Conservation (phyloP, 1,140 invertebrate species). For the Drosophila bifasciata region DNA sequence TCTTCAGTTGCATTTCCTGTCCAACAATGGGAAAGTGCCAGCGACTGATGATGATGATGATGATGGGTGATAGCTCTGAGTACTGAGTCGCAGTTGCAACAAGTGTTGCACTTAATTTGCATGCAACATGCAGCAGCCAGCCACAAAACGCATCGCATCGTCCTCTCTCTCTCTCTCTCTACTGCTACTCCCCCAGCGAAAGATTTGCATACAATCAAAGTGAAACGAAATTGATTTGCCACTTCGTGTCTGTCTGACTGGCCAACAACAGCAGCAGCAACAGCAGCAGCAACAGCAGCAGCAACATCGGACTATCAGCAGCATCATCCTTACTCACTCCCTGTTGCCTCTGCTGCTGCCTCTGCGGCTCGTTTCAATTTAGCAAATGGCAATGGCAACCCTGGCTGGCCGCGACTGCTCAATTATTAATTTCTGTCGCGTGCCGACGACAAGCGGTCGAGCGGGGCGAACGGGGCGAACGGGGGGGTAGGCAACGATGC, state of each 20-base stretch:
- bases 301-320: slow-evolving; percentile 6
- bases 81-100: slow-evolving; percentile 48
- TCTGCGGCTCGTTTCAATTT: slow-evolving; percentile 68
- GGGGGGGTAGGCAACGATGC: slow-evolving; percentile 33
- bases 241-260: slow-evolving; percentile 49
- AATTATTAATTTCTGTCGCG: slow-evolving; percentile 82
- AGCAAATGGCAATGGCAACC: slow-evolving; percentile 62
- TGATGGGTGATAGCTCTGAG: slow-evolving; percentile 4
- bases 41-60: slow-evolving; percentile 4
- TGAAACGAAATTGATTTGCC: slow-evolving; percentile 76
- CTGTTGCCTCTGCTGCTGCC: too few relatives aligned
- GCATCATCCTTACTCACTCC: slow-evolving; percentile 4
- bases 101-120: slow-evolving; percentile 79
- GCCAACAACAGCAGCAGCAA: slow-evolving; percentile 37
- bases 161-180: neutral
- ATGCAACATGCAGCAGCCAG: slow-evolving; percentile 69
- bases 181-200: slow-evolving; percentile 31
- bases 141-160: neutral
- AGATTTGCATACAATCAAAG: slow-evolving; percentile 82
- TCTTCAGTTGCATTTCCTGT: slow-evolving; percentile 40
- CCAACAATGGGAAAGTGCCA: slow-evolving; percentile 30
- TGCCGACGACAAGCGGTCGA: slow-evolving; percentile 45
- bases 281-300: slow-evolving; percentile 7
- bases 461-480: too few relatives aligned
- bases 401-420: slow-evolving; percentile 33